phyloP scores from a whole-genome alignment of 2,888 invertebrate species.

The Drosophila setosimentum region DNA sequence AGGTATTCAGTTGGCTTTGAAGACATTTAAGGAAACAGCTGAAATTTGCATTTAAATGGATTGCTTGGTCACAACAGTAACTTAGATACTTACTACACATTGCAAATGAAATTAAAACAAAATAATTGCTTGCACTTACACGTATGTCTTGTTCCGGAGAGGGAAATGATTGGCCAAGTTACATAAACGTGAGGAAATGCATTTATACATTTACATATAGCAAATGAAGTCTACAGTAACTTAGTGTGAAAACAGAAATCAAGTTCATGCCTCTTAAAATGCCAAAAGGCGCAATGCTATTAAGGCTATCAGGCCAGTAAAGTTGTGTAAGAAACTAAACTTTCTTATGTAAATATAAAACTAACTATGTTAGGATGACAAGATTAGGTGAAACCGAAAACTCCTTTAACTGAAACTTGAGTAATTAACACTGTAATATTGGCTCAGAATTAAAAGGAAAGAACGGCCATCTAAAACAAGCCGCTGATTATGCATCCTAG shows the following conservation, averaged over 20 bases:
- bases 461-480: no score
- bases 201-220: conserved; percentile 32
- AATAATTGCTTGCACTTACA: conserved; percentile 10
- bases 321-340: background rate
- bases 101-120: conserved; percentile 29
- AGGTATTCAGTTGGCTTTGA: background rate
- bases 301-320: background rate
- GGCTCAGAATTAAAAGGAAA: background rate
- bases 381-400: background rate
- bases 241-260: background rate
- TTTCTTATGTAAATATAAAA: background rate
- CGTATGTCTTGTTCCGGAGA: background rate
- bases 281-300: background rate
- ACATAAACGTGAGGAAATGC: conserved; percentile 42
- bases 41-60: conserved; percentile 38
- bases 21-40: conserved; percentile 28
- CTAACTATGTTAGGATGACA: background rate
- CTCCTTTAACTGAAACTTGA: background rate
- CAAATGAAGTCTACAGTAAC: conserved; percentile 8
- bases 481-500: background rate
- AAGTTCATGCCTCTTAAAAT: background rate
- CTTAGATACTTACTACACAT: background rate
- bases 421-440: background rate
- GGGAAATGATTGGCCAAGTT: conserved; percentile 21
- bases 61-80: background rate